These are phyloP conservation scores for Melikaiella ostensackeni DNA, from an alignment of 2,888 invertebrate genomes.

Conservation along the genomic window DNA sequence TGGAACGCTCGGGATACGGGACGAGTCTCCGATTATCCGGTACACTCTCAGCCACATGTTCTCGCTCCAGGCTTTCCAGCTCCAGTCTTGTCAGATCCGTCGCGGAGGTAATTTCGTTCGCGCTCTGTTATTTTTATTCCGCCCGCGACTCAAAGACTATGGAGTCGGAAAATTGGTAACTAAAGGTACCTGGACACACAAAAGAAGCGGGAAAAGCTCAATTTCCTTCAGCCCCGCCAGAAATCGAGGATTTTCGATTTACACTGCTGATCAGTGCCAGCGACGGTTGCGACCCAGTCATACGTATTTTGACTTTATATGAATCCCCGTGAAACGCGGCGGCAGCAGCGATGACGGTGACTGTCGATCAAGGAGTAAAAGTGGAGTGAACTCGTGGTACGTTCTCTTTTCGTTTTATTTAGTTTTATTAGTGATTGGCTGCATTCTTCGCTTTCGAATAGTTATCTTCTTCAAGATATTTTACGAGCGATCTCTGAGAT, in stretches of 20 bases:
- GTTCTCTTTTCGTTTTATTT: not conserved
- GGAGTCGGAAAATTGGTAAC: not conserved
- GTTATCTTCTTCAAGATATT: constrained; percentile 6
- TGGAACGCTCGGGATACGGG: constrained; percentile 8
- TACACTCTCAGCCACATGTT: constrained; percentile 52
- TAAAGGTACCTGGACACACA: not conserved
- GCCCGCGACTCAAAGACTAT: constrained; percentile 6
- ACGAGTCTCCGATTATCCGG: constrained; percentile 46
- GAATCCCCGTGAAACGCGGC: constrained; percentile 25
- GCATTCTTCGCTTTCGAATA: not conserved
- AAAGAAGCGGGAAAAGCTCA: not conserved
- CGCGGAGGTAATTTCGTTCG: constrained; percentile 48
- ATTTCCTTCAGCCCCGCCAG: not conserved
- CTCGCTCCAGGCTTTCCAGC: constrained; percentile 24
- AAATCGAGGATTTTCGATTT: not conserved
- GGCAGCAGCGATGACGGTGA: constrained; percentile 2
- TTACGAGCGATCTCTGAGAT: not conserved
- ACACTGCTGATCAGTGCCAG: not conserved
- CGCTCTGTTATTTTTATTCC: constrained; percentile 19
- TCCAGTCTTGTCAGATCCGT: constrained; percentile 64
- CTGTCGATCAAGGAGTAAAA: constrained; percentile 11
- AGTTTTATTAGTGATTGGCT: not conserved
- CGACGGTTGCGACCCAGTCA: constrained; percentile 8
- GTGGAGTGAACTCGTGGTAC: constrained; percentile 27
- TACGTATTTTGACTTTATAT: constrained; percentile 38